Conservation (phyloP, 2,113 vertebrate genomes). For the Felis catus region F.catus_Fca126_mat1.0 CM031419.1:220119001-220119500, state of each 20-base stretch:
- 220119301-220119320: not conserved
- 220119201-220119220: not conserved
- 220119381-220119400: not conserved
- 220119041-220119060: not conserved
- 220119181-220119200: not conserved
- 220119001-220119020: not conserved
- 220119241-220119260: not conserved
- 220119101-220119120: not conserved
- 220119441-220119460: not conserved
- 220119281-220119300: not conserved
- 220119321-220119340: not conserved
- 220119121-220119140: accelerated
- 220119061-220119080: not conserved
- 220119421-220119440: too few species aligned
- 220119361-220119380: not conserved
- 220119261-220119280: too few species aligned
- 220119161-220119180: not conserved
- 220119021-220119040: not conserved
- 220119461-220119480: not conserved
- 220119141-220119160: not conserved
- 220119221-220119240: not conserved
- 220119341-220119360: not conserved
- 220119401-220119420: too few species aligned
- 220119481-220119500: not conserved
- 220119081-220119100: not conserved